Conservation (phyloP, 2,888 invertebrate species). For the Amphipyra berbera region DNA sequence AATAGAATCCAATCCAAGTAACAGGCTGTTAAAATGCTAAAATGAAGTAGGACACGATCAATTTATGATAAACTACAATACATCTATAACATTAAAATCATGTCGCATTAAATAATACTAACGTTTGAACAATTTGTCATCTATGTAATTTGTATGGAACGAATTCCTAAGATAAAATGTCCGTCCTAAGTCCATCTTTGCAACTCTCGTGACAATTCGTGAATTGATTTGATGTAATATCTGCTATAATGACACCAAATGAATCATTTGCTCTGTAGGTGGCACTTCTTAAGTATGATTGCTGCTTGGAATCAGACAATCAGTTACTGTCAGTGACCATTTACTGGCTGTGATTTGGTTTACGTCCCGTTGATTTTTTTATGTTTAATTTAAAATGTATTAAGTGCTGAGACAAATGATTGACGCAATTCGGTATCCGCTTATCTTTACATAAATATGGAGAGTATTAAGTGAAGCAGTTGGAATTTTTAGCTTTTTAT, state of each 20-base stretch:
- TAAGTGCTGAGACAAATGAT: background rate
- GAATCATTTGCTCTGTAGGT: constrained; percentile 25
- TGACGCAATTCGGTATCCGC: background rate
- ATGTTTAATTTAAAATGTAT: background rate
- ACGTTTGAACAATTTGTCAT: background rate
- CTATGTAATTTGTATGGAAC: background rate
- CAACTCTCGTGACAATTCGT: constrained; percentile 5
- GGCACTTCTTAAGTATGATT: constrained; percentile 34
- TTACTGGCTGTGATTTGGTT: constrained; percentile 7
- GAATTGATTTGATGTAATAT: constrained; percentile 19
- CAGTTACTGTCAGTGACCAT: constrained; percentile 21
- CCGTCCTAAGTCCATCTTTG: constrained; percentile 2
- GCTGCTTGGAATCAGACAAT: constrained; percentile 18
- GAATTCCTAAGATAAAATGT: background rate
- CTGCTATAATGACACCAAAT: constrained; percentile 13
- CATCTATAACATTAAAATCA: too few relatives aligned
- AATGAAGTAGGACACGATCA: too few relatives aligned
- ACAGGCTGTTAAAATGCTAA: too few relatives aligned
- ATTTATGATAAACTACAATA: too few relatives aligned
- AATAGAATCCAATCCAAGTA: too few relatives aligned
- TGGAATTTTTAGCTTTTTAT: constrained; percentile 17
- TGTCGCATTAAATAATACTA: too few relatives aligned
- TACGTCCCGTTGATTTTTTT: background rate
- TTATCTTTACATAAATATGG: constrained; percentile 15
- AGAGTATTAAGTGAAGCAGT: background rate